A percentile compares a stretch with the other conserved stretches of the same genome.
Conservation (phyloP, 2,888 invertebrate genomes). For the Eupeodes latifasciatus region DNA sequence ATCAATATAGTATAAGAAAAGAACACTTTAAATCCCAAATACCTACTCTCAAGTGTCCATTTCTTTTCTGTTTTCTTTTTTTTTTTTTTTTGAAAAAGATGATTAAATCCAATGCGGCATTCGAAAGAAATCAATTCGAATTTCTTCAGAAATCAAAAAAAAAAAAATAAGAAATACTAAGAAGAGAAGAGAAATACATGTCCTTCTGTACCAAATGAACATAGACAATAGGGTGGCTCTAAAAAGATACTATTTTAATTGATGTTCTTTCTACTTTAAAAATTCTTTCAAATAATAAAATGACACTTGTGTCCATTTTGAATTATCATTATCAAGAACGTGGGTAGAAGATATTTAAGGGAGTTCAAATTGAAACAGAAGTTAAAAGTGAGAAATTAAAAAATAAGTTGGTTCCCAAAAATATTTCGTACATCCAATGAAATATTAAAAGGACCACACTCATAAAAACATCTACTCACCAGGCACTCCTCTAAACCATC, state of each 20-base stretch:
- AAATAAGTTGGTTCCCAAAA: no score
- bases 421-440: no score
- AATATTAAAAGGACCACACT: no score
- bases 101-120: slow-evolving; percentile 51
- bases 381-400: no score
- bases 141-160: slow-evolving; percentile 32
- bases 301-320: no score
- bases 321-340: no score
- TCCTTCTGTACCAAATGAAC: neutral
- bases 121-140: slow-evolving; percentile 63
- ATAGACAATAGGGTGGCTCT: neutral
- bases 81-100: neutral
- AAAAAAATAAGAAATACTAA: neutral
- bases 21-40: slow-evolving; percentile 30
- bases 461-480: no score
- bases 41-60: slow-evolving; percentile 32
- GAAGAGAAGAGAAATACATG: neutral
- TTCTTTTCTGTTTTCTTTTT: neutral
- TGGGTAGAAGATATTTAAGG: no score
- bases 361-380: no score
- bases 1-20: slow-evolving; percentile 30
- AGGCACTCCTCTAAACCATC: no score
- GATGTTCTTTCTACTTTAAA: no score
- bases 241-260: neutral
- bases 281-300: no score